Evolutionary conservation across 2,113 vertebrate genomes (phyloP).

Genomic region (Dasyornis broadbenti): DNA sequence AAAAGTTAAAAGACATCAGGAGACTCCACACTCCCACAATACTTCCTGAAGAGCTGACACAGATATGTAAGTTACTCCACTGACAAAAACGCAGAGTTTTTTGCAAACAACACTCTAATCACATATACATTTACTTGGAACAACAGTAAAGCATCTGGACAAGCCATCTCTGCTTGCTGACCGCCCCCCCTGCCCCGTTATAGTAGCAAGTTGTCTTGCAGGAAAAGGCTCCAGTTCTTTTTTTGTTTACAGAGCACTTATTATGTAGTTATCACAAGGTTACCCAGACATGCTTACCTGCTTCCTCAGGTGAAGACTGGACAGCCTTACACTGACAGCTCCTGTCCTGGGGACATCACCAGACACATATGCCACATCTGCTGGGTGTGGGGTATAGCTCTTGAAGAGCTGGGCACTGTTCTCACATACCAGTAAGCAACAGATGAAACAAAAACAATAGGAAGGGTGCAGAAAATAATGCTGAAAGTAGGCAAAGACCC

Average conservation of each 20-base stretch:
- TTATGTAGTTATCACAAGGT: neutral
- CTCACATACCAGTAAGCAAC: neutral
- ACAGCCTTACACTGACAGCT: neutral
- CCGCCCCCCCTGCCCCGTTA: fast-evolving
- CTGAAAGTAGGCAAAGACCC: neutral
- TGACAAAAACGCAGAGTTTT: neutral
- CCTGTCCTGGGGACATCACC: neutral
- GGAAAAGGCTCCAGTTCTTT: neutral
- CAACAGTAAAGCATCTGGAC: neutral
- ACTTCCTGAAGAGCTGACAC: neutral
- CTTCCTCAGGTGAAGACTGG: neutral
- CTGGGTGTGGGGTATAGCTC: neutral
- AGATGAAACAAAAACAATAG: neutral
- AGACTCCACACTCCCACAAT: neutral
- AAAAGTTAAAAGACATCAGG: constrained; percentile 28
- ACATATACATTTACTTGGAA: neutral
- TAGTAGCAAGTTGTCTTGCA: neutral
- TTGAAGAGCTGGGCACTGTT: neutral
- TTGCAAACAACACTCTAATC: neutral
- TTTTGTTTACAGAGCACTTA: neutral
- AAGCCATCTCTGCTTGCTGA: neutral
- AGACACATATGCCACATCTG: neutral
- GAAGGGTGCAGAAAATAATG: neutral
- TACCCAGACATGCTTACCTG: neutral
- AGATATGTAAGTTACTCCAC: neutral